Evolutionary conservation across 2,797 vertebrate genomes (phyloP), one percentile per base, ranked within the genome.

Genomic region (Microctenopoma lineatum): DNA sequence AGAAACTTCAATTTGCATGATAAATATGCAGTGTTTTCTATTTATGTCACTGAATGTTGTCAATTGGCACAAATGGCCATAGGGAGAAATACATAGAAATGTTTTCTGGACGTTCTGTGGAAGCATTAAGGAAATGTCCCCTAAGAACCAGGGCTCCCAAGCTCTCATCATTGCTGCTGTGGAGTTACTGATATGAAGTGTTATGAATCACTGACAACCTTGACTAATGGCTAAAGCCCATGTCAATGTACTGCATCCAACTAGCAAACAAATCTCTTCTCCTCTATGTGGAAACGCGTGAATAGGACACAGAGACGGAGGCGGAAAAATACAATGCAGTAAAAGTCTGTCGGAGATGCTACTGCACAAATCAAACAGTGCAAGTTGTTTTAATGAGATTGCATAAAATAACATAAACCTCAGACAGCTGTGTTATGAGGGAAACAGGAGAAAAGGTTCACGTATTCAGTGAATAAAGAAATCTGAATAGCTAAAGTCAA

Each of bases 191-290:
- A 76, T 83, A 59, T 27, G 64, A 45, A 59, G 78, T 67, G 63
- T 73, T 83, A 58, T 73, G 64, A 75, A 83, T 74, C 69, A 46
- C 51, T 66, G 59, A 86, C 73, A 80, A 72, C 83, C 73, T 60
- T 80, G 77, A 88, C 68, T 76, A 81, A 89, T 78, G 74, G 70
- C 75, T 65, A 66, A 54, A 74, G 70, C 55, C 67, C 36, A 21
- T 78, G 75, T 78, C 47, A 32, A 65, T 36, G 57, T 10, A 60
- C 60, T 72, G 70, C 55, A 59, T 77, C 70, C 70, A 75, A 78
- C 54, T 38, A 46, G 52, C 59, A 66, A 80, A 84, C 54, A 64
- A 73, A 73, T 66, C 42, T 59, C 41, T 44, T 61, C 32, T n/a
- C 53, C 50, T 73, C 50, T 34, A 21, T 64, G 61, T 53, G 56